phyloP scores from a whole-genome alignment of 2,888 invertebrate genomes.

The Hermodice carunculata region DNA sequence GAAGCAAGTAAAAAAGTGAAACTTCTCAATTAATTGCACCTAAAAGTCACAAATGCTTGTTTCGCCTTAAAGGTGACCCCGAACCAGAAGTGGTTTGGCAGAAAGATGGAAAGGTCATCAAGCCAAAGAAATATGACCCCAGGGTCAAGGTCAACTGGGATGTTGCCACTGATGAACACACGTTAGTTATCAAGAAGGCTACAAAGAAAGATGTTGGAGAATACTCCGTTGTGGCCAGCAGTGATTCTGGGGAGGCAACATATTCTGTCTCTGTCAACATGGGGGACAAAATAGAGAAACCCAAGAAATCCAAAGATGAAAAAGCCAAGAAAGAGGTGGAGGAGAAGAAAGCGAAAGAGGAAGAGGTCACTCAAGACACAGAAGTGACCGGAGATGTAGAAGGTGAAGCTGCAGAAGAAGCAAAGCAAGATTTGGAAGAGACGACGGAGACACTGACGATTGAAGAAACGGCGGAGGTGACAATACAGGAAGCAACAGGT shows the following conservation, averaged over 20 bases:
- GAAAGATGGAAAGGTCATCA: slow-evolving; percentile 45
- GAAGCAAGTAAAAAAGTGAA: no score
- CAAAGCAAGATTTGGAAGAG: not conserved
- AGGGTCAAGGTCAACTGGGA: slow-evolving; percentile 13
- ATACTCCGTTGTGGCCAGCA: slow-evolving; percentile 51
- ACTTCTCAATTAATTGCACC: no score
- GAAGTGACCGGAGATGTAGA: not conserved
- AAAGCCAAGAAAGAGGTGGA: not conserved
- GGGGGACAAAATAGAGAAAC: no score
- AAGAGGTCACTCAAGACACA: slow-evolving; percentile 1
- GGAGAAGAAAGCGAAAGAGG: not conserved
- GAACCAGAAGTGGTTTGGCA: slow-evolving; percentile 59
- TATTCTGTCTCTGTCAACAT: slow-evolving; percentile 5
- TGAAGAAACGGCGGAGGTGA: not conserved
- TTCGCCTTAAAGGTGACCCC: slow-evolving; percentile 24
- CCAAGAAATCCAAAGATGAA: no score
- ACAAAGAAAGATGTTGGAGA: slow-evolving; percentile 46
- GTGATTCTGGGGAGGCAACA: slow-evolving; percentile 36
- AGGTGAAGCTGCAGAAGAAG: not conserved
- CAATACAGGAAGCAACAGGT: not conserved
- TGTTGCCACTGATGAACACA: slow-evolving; percentile 39
- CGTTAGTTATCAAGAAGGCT: slow-evolving; percentile 42
- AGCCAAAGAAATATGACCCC: slow-evolving; percentile 6
- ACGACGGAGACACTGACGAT: not conserved
- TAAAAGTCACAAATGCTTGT: no score